Base-by-base conservation (phyloP, 2,888 invertebrate genomes). In the Andrena hattorfiana region DNA sequence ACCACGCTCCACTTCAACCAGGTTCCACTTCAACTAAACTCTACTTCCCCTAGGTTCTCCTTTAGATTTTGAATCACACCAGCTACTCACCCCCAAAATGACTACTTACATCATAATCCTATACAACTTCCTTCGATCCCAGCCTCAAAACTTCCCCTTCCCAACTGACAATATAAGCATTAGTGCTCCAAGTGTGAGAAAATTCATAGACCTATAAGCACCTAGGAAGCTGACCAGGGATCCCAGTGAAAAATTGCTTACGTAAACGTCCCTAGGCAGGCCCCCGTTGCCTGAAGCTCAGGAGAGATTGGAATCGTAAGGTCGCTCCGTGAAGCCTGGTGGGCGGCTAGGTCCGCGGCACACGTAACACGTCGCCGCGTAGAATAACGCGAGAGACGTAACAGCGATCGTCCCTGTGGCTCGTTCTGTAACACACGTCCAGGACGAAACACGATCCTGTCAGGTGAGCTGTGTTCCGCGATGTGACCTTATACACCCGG, bases 401-500 rank as follows among this genome's bases (percentile, higher is more conserved):
- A 78, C 78, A 42, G 42, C 16, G 64, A 78, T 78, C 32, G 72
- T 54, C 68, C 23, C 56, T 73, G 28, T n/a, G 49, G 66, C 66
- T 28, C 48, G 70, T 69, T 77, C 77, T 32, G 75, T 83, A 78
- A 81, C 74, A 69, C 72, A 71, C 63, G 60, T 64, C 13, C 70
- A 60, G 68, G 74, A 77, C 79, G 86, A 86, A 85, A 86, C 71
- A 83, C 76, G 83, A 85, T 80, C 74, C 73, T 72, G 83, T 81
- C 76, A 76, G 80, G 51, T 78, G 85, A 76, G 74, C 81, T 70
- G 67, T 68, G 67, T 62, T 74, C 63, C 77, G 23, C 49, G 60
- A 66, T 59, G 78, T 80, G 84, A 85, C 85, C 85, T 85, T 81
- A 81, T 84, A 74, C 73, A 77, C 76, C 42, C 62, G 54, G 28